Conservation (phyloP, 2,888 invertebrate genomes). For the Odontothrips loti region DNA sequence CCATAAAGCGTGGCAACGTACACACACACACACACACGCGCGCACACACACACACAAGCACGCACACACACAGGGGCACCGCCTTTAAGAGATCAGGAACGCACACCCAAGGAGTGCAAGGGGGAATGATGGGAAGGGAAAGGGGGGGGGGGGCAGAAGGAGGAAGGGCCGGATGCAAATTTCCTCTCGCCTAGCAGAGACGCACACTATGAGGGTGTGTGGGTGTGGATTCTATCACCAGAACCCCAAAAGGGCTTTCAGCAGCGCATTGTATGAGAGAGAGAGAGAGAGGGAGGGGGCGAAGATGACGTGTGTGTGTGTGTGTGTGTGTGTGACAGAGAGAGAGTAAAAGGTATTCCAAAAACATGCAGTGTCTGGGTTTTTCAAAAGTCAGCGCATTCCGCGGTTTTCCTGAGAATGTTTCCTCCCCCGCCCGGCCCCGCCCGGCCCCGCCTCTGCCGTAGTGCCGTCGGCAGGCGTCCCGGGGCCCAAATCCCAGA, state of each 20-base stretch:
- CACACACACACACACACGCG: too few relatives aligned
- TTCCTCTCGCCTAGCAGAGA: neutral
- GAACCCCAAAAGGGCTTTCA: neutral
- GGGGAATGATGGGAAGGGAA: neutral
- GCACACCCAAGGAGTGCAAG: too few relatives aligned
- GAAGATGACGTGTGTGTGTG: neutral
- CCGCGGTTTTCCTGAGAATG: neutral
- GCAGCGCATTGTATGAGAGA: neutral
- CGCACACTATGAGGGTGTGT: too few relatives aligned
- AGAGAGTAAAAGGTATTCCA: slow-evolving; percentile 25
- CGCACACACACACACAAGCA: too few relatives aligned
- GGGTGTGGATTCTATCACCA: neutral
- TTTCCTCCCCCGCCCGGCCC: neutral
- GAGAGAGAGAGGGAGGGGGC: neutral
- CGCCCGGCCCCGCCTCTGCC: neutral
- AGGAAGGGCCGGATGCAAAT: neutral
- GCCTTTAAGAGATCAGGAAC: too few relatives aligned
- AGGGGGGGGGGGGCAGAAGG: neutral
- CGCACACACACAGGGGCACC: too few relatives aligned
- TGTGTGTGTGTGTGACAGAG: neutral
- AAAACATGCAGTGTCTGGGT: neutral
- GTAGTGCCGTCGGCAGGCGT: too few relatives aligned
- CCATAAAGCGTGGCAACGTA: too few relatives aligned
- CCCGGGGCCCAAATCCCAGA: too few relatives aligned
- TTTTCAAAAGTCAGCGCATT: neutral